Evolutionary conservation across 1,140 invertebrate genomes (phyloP).

Genomic region (Solen grandis): DNA sequence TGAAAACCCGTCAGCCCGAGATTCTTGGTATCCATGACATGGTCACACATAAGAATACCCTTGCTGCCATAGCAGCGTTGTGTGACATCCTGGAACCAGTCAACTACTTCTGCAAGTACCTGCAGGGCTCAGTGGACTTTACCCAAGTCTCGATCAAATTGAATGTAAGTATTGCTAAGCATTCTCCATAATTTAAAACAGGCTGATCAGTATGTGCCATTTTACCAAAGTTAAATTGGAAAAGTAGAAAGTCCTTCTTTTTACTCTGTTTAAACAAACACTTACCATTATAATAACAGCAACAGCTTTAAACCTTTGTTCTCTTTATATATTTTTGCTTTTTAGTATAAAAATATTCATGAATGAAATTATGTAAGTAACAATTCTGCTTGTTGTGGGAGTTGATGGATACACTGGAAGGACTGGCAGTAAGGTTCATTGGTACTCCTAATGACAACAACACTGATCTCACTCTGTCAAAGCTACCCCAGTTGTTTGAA

Average conservation of each 20-base stretch:
- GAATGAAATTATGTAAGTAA: neutral
- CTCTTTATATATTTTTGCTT: neutral
- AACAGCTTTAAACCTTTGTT: neutral
- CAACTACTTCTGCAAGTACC: slow-evolving; percentile 1
- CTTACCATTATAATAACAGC: neutral
- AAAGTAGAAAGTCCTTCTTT: neutral
- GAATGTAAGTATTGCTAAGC: neutral
- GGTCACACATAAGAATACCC: slow-evolving; percentile 15
- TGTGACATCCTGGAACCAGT: neutral
- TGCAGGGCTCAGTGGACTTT: neutral
- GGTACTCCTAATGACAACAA: neutral
- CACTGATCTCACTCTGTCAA: neutral
- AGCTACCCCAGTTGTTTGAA: neutral
- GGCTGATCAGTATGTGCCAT: no score
- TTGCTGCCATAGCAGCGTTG: slow-evolving; percentile 18
- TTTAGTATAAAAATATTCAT: no score
- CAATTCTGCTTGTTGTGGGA: neutral
- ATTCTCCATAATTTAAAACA: neutral
- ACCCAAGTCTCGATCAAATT: neutral
- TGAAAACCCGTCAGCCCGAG: slow-evolving; percentile 1
- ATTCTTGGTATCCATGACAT: slow-evolving; percentile 18
- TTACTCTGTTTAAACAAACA: neutral
- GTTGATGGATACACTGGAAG: neutral
- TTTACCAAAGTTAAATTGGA: no score
- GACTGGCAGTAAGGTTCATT: neutral